These are phyloP conservation scores for Zapornia atra DNA, from an alignment of 2,113 vertebrate genomes.

Conservation along the genomic window DNA sequence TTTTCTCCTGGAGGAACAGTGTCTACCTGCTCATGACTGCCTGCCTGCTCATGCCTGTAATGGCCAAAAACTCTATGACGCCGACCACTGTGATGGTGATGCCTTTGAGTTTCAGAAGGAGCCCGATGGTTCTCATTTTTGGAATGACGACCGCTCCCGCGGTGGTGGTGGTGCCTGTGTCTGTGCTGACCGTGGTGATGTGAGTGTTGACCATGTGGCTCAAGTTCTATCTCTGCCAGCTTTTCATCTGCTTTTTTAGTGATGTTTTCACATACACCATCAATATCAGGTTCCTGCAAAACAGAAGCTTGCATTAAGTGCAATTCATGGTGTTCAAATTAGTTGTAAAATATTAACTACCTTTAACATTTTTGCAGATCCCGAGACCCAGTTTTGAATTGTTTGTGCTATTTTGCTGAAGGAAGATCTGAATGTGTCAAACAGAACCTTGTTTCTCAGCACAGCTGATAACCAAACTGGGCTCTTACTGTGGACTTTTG, in stretches of 20 bases:
- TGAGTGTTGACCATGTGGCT: background rate
- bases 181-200: background rate
- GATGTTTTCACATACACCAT: slow-evolving; percentile 67
- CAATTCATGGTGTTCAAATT: background rate
- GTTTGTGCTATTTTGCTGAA: background rate
- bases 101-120: background rate
- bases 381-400: background rate
- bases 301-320: background rate
- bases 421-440: background rate
- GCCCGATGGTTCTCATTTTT: background rate
- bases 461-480: background rate
- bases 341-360: background rate
- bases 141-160: background rate
- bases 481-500: background rate
- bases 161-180: background rate
- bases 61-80: background rate
- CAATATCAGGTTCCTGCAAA: slow-evolving; percentile 64
- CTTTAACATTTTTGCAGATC: background rate
- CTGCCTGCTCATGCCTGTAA: background rate
- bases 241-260: background rate
- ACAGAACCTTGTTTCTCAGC: background rate
- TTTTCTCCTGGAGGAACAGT: slow-evolving; percentile 29
- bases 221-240: background rate
- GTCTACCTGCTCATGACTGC: slow-evolving; percentile 29
- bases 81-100: background rate